Base-by-base conservation (phyloP, 2,113 vertebrate genomes). In the Pogonocichla stellata region DNA sequence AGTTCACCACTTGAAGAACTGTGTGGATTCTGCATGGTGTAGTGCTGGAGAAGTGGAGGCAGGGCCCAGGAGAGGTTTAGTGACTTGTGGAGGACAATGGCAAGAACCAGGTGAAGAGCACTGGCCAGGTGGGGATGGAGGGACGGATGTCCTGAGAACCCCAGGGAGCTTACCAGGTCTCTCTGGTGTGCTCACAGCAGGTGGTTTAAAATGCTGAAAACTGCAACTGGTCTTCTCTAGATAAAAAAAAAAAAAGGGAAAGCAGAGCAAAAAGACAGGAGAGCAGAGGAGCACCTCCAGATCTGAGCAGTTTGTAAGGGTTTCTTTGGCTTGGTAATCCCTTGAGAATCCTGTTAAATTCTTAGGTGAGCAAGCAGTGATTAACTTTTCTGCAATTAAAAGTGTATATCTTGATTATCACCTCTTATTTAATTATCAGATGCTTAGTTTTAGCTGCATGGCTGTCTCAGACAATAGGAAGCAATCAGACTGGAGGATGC, bases 361-460 rank as follows among this genome's bases (percentile, higher is more conserved):
- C 38, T 48, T 25, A 60, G 56, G 36, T 40, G 57, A 86, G 79
- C 34, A 60, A 90, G 18, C 31, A 90, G 40, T 8, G 7, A 70
- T 94, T 86, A 73, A 58, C 73, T 85, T 88, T 90, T 73, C 71
- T 51, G 19, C 60, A 78, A 12, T 47, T 94, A 36, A 74, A 92
- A 86, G 50, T 79, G 40, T 84, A 0, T 83, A 56, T 94, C 56
- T 83, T 66, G 64, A 58, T 88, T 93, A 80, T 88, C 56, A 80
- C 80, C 42, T 94, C 58, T 80, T 82, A 51, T 38, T 92, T 87
- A 73, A 90, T 88, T 90, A 84, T 80, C 75, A 92, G 61, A 33
- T 80, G 48, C 67, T 64, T 92, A 9, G 28, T 66, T 83, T 67
- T 78, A 70, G 58, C 69, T 81, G 71, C 6, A 3, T 50, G 33